phyloP scores from a whole-genome alignment of 2,113 vertebrate genomes.

The Corythornis cristatus region DNA sequence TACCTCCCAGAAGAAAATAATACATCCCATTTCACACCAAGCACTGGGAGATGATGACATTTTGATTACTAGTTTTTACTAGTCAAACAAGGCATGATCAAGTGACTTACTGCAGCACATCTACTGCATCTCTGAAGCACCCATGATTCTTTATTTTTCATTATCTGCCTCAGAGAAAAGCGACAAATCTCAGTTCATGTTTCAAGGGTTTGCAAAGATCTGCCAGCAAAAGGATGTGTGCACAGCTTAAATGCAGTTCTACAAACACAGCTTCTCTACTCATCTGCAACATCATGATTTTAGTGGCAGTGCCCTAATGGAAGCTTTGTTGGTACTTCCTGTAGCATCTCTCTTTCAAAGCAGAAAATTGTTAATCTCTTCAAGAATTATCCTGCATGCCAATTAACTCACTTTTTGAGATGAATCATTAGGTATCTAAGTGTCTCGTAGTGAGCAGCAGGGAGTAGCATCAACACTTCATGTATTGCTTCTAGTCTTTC shows the following conservation, averaged over 20 bases:
- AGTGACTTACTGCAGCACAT: not conserved
- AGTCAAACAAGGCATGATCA: not conserved
- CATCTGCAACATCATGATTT: not conserved
- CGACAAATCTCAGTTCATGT: not conserved
- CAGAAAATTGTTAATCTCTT: slow-evolving; percentile 18
- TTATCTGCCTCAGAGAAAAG: not conserved
- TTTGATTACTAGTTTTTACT: not conserved
- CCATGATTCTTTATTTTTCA: not conserved
- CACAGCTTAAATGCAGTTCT: not conserved
- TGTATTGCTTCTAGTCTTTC: slow-evolving; percentile 93
- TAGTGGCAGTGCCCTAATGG: not conserved
- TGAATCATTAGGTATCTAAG: slow-evolving; percentile 96
- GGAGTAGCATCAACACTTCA: slow-evolving; percentile 89
- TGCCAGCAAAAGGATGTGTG: not conserved
- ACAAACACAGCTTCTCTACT: not conserved
- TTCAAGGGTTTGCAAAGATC: not conserved
- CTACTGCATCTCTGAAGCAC: not conserved
- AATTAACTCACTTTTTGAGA: slow-evolving; percentile 88
- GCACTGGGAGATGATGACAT: not conserved
- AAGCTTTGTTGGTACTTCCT: not conserved
- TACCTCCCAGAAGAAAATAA: not conserved
- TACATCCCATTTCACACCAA: not conserved
- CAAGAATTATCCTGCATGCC: not conserved
- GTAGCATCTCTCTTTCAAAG: not conserved
- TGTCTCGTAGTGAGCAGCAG: slow-evolving; percentile 95